phyloP scores from a whole-genome alignment of 2,888 invertebrate species.

The Catotricha subobsoleta region DNA sequence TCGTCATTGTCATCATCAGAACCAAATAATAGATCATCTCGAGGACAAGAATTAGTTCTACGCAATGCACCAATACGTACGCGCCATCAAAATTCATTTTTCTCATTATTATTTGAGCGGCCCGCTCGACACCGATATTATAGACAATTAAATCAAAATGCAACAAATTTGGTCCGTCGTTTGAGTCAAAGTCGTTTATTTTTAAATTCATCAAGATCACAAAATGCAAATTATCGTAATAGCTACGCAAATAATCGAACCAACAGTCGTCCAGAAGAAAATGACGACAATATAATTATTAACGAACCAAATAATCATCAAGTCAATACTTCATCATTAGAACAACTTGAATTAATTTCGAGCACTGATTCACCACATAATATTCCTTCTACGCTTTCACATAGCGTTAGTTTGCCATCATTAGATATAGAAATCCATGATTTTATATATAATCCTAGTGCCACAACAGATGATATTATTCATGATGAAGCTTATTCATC shows the following conservation, averaged over 20 bases:
- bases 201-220: constrained; percentile 10
- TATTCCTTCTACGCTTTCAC: too few species aligned
- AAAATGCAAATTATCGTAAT: constrained; percentile 11
- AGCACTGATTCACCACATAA: neutral
- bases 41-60: too few species aligned
- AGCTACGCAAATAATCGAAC: constrained; percentile 8
- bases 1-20: neutral
- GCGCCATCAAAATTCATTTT: constrained; percentile 13
- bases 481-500: too few species aligned
- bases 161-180: constrained; percentile 25
- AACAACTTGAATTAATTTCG: neutral
- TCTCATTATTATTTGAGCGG: constrained; percentile 24
- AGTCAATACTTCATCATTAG: neutral
- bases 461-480: too few species aligned
- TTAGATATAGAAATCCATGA: too few species aligned
- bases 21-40: neutral
- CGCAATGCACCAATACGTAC: too few species aligned
- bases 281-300: neutral
- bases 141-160: constrained; percentile 24
- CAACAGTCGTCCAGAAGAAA: neutral
- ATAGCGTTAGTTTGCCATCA: too few species aligned
- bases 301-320: neutral
- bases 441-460: too few species aligned
- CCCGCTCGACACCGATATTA: constrained; percentile 25
- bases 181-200: constrained; percentile 26